phyloP scores from a whole-genome alignment of 2,797 vertebrate species.

The Pempheris klunzingeri region DNA sequence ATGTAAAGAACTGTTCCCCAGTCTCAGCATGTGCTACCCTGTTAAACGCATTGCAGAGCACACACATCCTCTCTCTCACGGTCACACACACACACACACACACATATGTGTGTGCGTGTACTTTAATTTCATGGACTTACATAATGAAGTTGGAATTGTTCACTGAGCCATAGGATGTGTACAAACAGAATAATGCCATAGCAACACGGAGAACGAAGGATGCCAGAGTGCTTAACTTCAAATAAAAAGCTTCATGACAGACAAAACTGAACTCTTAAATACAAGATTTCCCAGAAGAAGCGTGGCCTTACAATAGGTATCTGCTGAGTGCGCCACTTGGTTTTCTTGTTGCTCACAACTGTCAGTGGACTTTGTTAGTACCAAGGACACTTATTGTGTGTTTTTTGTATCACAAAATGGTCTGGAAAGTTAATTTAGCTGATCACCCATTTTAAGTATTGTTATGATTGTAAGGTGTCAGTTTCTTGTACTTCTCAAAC shows the following conservation, averaged over 20 bases:
- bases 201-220: slow-evolving; percentile 26
- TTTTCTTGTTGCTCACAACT: background rate
- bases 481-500: background rate
- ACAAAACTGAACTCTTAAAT: background rate
- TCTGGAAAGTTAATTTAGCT: background rate
- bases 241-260: slow-evolving; percentile 15
- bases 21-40: slow-evolving; percentile 57
- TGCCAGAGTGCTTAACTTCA: slow-evolving; percentile 9
- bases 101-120: no score
- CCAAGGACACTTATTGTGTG: background rate
- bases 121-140: slow-evolving; percentile 39
- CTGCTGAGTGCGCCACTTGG: background rate
- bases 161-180: slow-evolving; percentile 52
- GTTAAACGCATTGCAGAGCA: slow-evolving; percentile 65
- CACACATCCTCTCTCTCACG: slow-evolving; percentile 15
- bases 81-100: slow-evolving; percentile 27
- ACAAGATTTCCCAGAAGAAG: background rate
- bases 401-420: background rate
- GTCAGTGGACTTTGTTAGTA: background rate
- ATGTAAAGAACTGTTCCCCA: slow-evolving; percentile 67
- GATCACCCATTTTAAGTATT: background rate
- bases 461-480: background rate
- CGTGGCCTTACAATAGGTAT: background rate
- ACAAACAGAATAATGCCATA: slow-evolving; percentile 40
- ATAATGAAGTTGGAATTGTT: slow-evolving; percentile 49